A percentile compares a stretch with the other conserved stretches of the same genome.
These are phyloP conservation scores for Petrolisthes manimaculis DNA, from an alignment of 2,888 invertebrate genomes.

Conservation along the genomic window DNA sequence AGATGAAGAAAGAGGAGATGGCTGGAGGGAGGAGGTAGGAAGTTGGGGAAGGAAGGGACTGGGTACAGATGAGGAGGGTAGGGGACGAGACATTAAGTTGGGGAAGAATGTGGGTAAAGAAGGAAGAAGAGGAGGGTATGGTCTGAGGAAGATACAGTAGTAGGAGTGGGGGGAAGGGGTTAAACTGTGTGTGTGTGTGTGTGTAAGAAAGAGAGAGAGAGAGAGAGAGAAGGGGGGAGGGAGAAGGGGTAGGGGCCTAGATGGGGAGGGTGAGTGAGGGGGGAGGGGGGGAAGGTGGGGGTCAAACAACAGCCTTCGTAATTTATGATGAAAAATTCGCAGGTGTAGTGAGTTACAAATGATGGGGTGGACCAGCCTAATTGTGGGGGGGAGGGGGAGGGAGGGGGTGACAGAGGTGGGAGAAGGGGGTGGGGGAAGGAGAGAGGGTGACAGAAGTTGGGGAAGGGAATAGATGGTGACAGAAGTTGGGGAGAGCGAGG, in stretches of 20 bases:
- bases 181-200: too few species aligned
- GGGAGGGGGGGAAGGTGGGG: background rate
- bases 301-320: slow-evolving; percentile 28
- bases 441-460: slow-evolving; percentile 3
- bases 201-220: slow-evolving; percentile 6
- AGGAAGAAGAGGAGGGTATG: too few species aligned
- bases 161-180: too few species aligned
- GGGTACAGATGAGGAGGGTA: too few species aligned
- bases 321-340: slow-evolving; percentile 53
- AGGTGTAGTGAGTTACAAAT: slow-evolving; percentile 19
- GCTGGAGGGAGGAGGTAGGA: background rate
- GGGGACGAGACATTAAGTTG: too few species aligned
- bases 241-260: background rate
- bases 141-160: too few species aligned
- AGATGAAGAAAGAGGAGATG: background rate
- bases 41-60: too few species aligned
- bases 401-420: background rate
- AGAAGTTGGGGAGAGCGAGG: background rate
- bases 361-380: background rate
- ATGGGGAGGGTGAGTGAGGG: background rate
- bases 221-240: slow-evolving; percentile 1
- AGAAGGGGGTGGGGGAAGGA: background rate
- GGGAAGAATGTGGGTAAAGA: too few species aligned
- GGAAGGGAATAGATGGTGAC: background rate
- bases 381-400: background rate